Percentiles rank a stretch among this genome's conserved stretches.
Conservation (phyloP, 2,888 invertebrate genomes). For the Malthinus flaveolus region DNA sequence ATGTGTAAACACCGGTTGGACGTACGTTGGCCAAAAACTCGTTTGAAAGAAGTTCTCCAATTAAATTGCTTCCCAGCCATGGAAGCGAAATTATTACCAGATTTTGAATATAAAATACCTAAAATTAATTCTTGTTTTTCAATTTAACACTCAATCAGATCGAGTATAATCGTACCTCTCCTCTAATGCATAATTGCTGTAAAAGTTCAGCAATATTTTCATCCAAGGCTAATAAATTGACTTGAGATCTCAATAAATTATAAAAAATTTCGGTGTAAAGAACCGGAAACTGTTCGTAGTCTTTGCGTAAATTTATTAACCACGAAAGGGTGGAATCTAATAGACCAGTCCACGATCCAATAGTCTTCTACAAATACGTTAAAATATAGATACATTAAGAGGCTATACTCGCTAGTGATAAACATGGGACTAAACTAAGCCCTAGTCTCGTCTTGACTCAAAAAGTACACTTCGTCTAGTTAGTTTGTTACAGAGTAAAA, state of each 20-base stretch:
- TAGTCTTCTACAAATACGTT: conserved; percentile 45
- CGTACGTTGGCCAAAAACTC: conserved; percentile 59
- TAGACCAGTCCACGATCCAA: conserved; percentile 60
- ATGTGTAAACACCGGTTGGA: conserved; percentile 70
- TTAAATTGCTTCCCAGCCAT: conserved; percentile 69
- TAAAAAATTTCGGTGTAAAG: conserved; percentile 63
- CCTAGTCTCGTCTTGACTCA: no score
- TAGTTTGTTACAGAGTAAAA: no score
- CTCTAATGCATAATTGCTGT: conserved; percentile 66
- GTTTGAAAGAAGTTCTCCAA: conserved; percentile 66
- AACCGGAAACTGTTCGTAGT: conserved; percentile 63
- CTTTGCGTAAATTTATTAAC: conserved; percentile 58
- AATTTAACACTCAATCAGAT: no score
- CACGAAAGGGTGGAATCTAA: conserved; percentile 61
- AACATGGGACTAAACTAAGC: no score
- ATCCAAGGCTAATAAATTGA: conserved; percentile 68
- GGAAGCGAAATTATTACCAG: conserved; percentile 67
- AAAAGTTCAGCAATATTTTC: conserved; percentile 65
- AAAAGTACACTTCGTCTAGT: no score
- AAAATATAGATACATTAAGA: no score
- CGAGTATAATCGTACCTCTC: conserved; percentile 60
- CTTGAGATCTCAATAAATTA: conserved; percentile 59
- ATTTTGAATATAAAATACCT: conserved; percentile 57
- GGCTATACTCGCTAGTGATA: no score
- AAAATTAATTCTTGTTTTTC: not conserved